phyloP scores from a whole-genome alignment of 2,113 vertebrate genomes.

The Eulemur rufifrons region DNA sequence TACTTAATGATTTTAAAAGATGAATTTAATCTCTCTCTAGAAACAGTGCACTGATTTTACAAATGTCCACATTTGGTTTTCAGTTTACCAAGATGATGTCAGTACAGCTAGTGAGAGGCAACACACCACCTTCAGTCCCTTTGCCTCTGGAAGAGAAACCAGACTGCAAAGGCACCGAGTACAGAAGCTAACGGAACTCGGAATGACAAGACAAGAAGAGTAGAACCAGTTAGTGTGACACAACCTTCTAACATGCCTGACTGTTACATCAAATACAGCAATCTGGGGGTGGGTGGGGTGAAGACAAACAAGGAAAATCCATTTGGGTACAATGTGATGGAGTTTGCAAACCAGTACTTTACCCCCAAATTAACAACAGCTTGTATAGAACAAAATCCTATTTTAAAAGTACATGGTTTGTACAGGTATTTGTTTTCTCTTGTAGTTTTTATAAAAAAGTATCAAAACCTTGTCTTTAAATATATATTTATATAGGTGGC shows the following conservation, averaged over 20 bases:
- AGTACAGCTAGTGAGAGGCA: constrained; percentile 76
- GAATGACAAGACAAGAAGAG: constrained; percentile 78
- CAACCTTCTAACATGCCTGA: constrained; percentile 72
- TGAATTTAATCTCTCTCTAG: constrained; percentile 86
- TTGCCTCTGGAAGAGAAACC: constrained; percentile 65
- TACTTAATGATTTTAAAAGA: constrained; percentile 79
- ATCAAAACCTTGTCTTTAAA: constrained; percentile 88
- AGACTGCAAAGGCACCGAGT: constrained; percentile 80
- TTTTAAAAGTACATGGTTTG: constrained; percentile 77
- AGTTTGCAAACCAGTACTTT: constrained; percentile 78
- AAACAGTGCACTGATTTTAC: constrained; percentile 86
- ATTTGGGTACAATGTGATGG: constrained; percentile 78
- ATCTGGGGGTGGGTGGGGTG: neutral
- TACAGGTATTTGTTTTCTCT: constrained; percentile 77
- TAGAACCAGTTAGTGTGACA: constrained; percentile 77
- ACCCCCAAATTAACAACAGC: constrained; percentile 69
- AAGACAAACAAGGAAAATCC: constrained; percentile 57
- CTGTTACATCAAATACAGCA: constrained; percentile 49
- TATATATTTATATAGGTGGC: constrained; percentile 77
- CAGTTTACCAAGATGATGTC: constrained; percentile 69
- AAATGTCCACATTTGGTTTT: constrained; percentile 86
- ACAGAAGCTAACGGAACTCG: constrained; percentile 75
- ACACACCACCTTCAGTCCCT: constrained; percentile 62
- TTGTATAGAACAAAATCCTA: constrained; percentile 71
- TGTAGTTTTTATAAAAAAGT: constrained; percentile 84